Evolutionary conservation across 2,888 invertebrate genomes (phyloP), one percentile per base, ranked within the genome.

Genomic region (Labia minor): DNA sequence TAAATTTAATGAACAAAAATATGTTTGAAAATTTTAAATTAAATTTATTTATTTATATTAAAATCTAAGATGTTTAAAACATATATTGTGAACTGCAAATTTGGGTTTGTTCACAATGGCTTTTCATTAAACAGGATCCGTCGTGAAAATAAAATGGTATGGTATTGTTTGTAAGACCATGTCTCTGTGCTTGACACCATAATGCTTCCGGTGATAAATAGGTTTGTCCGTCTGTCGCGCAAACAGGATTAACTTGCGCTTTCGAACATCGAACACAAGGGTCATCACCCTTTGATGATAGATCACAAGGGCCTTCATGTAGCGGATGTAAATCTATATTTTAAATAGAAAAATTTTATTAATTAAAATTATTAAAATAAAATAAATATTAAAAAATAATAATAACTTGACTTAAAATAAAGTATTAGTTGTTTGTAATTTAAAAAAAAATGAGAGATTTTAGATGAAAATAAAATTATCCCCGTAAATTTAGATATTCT

Each of bases 191-290:
- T 16, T n/a, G 72, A 69, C 76, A 75, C 72, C 73, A 73, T 2
- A 76, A 72, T 2, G 75, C 74, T 62, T 74, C 72, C 14, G 73
- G 73, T 19, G 72, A 72, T 49, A 73, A 68, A 67, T 75, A 75
- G 2, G 74, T 72, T 61, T 26, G 21, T 16, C 72, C 70, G 66
- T 76, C 72, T 11, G 72, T 72, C 4, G 73, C 75, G 68, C 75
- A 75, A 0, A 76, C 73, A 2, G 75, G 74, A 19, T 70, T 68
- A 20, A 73, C 70, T 11, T 69, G 71, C 10, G 37, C 68, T 1
- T 37, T 20, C 26, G 65, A 49, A 11, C 26, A 21, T 8, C 63
- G 66, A n/a, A 20, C n/a, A n/a, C 73, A 71, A 18, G 74, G 71
- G 66, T 73, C 74, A 21, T 72, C 71, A 20, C 72, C 71, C 2